phyloP scores from a whole-genome alignment of 37 sponge, comb jelly and placozoan genomes.

The Hexactinellida sp. region DNA sequence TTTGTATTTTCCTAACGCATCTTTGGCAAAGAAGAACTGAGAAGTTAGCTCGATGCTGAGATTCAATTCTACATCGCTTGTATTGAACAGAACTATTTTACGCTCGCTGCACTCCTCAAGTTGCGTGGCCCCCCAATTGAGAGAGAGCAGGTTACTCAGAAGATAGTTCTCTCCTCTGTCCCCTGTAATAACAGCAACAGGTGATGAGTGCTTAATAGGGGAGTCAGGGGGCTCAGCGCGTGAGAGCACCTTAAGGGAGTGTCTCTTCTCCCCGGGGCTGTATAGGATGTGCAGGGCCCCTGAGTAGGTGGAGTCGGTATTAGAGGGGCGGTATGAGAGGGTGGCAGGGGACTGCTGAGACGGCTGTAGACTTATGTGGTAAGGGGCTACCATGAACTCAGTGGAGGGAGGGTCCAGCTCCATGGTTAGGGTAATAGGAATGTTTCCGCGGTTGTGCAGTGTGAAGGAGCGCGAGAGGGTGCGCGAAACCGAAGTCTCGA shows the following conservation, averaged over 20 bases:
- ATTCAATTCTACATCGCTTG: background rate
- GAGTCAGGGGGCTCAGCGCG: background rate
- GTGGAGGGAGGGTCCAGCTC: background rate
- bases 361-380: background rate
- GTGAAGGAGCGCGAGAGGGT: background rate
- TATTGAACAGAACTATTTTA: background rate
- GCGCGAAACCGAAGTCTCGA: background rate
- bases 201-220: background rate
- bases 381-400: background rate
- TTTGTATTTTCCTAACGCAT: background rate
- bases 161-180: background rate
- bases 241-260: background rate
- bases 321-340: background rate
- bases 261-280: background rate
- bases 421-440: background rate
- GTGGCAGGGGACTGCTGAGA: background rate
- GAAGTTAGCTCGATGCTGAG: background rate
- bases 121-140: conserved; percentile 7
- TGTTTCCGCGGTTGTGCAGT: background rate
- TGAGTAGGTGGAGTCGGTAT: background rate
- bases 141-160: background rate
- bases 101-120: background rate
- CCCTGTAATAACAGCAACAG: background rate
- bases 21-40: conserved; percentile 3
- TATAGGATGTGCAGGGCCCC: background rate